Percentiles rank a stretch among this genome's conserved stretches.
Conservation (phyloP, 2,888 invertebrate genomes). For the Platycheirus rosarum region DNA sequence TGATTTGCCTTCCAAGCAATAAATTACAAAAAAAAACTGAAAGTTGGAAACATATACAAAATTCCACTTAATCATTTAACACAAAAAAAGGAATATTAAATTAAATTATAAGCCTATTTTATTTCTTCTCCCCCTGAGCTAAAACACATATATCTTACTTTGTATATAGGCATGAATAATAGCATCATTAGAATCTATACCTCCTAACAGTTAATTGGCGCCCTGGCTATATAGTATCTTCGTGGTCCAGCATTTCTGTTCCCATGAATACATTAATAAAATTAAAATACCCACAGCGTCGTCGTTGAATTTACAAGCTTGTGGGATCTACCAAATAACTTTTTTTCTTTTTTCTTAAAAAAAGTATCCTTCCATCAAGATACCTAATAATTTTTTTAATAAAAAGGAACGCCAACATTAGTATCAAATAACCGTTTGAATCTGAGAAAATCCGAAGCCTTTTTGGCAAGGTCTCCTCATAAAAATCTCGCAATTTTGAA, state of each 20-base stretch:
- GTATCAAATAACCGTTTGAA: too few relatives aligned
- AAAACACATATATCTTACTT: background rate
- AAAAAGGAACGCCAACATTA: too few relatives aligned
- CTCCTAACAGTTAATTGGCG: conserved; percentile 28
- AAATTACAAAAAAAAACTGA: conserved; percentile 24
- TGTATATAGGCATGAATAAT: conserved; percentile 47
- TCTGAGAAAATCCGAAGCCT: too few relatives aligned
- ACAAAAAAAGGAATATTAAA: too few relatives aligned
- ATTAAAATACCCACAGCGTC: too few relatives aligned
- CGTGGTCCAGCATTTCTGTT: background rate
- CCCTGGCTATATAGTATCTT: background rate
- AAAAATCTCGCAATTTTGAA: background rate
- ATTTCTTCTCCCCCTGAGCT: background rate
- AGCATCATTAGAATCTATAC: conserved; percentile 48
- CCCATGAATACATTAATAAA: conserved; percentile 15
- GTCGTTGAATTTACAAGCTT: too few relatives aligned
- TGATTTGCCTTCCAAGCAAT: conserved; percentile 15
- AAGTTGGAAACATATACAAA: conserved; percentile 1
- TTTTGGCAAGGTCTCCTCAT: too few relatives aligned
- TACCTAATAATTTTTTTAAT: too few relatives aligned
- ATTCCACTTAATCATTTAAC: background rate
- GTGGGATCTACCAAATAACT: background rate
- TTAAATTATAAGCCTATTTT: too few relatives aligned
- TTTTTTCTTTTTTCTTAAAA: too few relatives aligned
- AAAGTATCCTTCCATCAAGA: too few relatives aligned